A percentile compares a stretch with the other conserved stretches of the same genome.
phyloP scores from a whole-genome alignment of 2,113 vertebrate species.

The Montifringilla adamsi region DNA sequence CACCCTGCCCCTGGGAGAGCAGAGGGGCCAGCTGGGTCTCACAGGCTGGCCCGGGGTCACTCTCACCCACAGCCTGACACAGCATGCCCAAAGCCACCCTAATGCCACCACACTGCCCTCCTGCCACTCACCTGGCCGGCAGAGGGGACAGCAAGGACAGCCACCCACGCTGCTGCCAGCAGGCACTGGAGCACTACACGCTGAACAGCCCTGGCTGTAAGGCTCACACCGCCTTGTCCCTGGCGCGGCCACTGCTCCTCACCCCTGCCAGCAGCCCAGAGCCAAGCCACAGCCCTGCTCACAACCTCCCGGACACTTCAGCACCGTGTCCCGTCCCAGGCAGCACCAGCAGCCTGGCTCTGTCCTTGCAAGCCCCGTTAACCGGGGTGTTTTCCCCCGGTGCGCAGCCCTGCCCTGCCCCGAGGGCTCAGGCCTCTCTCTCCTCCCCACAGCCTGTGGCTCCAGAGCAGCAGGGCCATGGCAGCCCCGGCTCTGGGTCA shows the following conservation, averaged over 20 bases:
- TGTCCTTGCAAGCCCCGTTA: background rate
- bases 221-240: fast-evolving
- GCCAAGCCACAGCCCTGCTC: background rate
- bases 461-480: background rate
- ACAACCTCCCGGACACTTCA: fast-evolving
- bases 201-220: fast-evolving
- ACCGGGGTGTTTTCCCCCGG: background rate
- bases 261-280: background rate
- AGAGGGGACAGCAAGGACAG: background rate
- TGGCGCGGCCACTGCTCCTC: background rate
- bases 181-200: background rate
- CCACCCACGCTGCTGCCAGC: fast-evolving
- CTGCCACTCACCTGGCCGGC: fast-evolving
- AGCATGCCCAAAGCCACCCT: background rate
- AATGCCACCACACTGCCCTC: background rate
- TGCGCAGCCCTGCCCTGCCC: background rate
- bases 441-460: background rate
- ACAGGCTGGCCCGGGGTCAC: background rate
- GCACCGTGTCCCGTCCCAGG: fast-evolving
- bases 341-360: background rate
- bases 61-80: background rate
- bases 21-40: background rate
- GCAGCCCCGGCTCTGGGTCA: background rate
- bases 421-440: background rate
- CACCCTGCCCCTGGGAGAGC: background rate